These are phyloP conservation scores for Myotis vivesi DNA, from an alignment of 2,797 vertebrate species.

Conservation along the genomic window DNA sequence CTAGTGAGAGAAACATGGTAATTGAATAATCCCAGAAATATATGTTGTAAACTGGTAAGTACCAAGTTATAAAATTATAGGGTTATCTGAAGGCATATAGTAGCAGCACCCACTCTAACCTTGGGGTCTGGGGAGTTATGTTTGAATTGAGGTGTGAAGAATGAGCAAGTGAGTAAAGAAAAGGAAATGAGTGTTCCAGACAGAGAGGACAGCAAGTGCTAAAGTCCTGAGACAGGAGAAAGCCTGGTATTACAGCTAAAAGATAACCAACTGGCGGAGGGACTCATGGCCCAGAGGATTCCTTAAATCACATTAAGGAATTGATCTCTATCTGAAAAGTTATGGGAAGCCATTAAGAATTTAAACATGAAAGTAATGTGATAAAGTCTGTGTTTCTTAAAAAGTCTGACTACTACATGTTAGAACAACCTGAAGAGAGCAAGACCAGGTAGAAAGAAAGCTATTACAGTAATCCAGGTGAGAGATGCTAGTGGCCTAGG, in stretches of 20 bases:
- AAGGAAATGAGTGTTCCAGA: background rate
- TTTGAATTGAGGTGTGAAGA: conserved; percentile 14
- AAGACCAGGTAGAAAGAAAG: background rate
- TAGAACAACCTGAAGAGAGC: background rate
- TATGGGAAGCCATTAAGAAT: background rate
- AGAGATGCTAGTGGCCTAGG: background rate
- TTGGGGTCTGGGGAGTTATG: background rate
- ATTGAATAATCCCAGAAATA: background rate
- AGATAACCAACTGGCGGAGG: background rate
- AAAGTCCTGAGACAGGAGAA: background rate
- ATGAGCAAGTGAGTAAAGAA: background rate
- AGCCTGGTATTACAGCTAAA: background rate
- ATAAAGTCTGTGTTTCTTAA: background rate
- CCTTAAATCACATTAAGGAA: background rate
- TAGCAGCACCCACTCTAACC: background rate
- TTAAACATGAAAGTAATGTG: background rate
- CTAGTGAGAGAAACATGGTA: background rate
- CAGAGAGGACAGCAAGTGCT: background rate
- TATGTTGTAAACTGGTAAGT: background rate
- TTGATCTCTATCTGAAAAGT: background rate
- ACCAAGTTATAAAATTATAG: background rate
- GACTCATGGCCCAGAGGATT: background rate
- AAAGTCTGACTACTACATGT: background rate
- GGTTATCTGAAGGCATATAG: background rate
- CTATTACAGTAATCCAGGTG: background rate